Evolutionary conservation across 1,140 invertebrate genomes (phyloP), one percentile per base, ranked within the genome.

Genomic region (Pogonomyrmex californicus): DNA sequence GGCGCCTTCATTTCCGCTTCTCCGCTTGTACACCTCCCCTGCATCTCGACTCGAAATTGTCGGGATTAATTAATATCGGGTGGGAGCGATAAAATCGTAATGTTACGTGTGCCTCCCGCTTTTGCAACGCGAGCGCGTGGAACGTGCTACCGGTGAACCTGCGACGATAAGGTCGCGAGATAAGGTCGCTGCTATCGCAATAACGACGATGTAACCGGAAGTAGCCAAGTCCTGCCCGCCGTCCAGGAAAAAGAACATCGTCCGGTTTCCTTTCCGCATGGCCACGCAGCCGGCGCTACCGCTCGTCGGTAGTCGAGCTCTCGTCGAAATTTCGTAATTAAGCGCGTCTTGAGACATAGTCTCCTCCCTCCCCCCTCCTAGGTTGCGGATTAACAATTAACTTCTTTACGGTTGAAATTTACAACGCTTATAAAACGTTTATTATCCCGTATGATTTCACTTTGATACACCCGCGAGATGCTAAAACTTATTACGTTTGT

Each of bases 211-310:
- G 44, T 56, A 81, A 81, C 63, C 63, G 77, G 47, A 79, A 62
- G 77, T 68, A 70, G 62, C 63, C 63, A 12, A 66, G 60, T 30
- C 62, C 23, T 36, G n/a, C 23, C 47, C 23, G n/a, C 23, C 47
- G 60, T 63, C n/a, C 47, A n/a, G 47, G 44, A 9, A 23, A 62
- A 47, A 70, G 58, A 78, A 54, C 47, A 81, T 81, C 62, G 77
- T 10, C 23, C n/a, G 65, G 14, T 23, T 81, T 81, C 62, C 77
- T 81, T 68, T 81, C 63, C 63, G 77, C 77, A 79, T 68, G 62
- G 62, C 63, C 62, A 79, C 62, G 49, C 60, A 66, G 51, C 30
- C 38, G 30, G 33, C 60, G 44, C 47, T 54, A 49, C 41, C 36
- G 7, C 54, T 41, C 10, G 51, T 56, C 68, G 23, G 23, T 23